Evolutionary conservation across 92 coral and sea anemone genomes (phyloP).

Genomic region (Paragorgia papillata): DNA sequence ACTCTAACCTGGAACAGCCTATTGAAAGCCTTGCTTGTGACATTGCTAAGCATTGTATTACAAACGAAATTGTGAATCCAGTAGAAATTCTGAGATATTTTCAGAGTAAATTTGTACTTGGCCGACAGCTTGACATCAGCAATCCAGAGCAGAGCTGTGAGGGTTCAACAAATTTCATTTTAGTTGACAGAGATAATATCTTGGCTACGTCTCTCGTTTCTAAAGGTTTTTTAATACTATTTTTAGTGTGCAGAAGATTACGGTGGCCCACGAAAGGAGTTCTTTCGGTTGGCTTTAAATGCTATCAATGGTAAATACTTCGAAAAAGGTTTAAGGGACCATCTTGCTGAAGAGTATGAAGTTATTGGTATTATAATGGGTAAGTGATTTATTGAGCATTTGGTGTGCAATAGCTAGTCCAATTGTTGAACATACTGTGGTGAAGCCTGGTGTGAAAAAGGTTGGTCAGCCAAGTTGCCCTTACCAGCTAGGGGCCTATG

Average conservation of each 20-base stretch:
- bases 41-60: too few species aligned
- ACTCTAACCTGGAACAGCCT: too few species aligned
- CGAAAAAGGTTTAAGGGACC: slow-evolving; percentile 18
- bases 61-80: slow-evolving; percentile 25
- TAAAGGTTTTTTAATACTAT: not conserved
- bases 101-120: not conserved
- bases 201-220: slow-evolving; percentile 22
- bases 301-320: too few species aligned
- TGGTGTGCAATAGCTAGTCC: not conserved
- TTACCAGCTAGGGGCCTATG: too few species aligned
- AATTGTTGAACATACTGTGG: not conserved
- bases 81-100: slow-evolving; percentile 1
- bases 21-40: too few species aligned
- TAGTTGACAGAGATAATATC: slow-evolving; percentile 52
- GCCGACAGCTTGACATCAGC: slow-evolving; percentile 12
- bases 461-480: too few species aligned
- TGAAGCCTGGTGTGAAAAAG: too few species aligned
- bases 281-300: too few species aligned
- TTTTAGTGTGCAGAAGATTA: slow-evolving; percentile 21
- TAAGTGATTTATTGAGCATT: not conserved
- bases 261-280: too few species aligned
- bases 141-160: slow-evolving; percentile 12
- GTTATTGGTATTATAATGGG: slow-evolving; percentile 16
- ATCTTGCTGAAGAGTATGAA: slow-evolving; percentile 3
- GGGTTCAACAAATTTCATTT: too few species aligned